phyloP scores from a whole-genome alignment of 2,888 invertebrate genomes.

The Pandemis heparana region DNA sequence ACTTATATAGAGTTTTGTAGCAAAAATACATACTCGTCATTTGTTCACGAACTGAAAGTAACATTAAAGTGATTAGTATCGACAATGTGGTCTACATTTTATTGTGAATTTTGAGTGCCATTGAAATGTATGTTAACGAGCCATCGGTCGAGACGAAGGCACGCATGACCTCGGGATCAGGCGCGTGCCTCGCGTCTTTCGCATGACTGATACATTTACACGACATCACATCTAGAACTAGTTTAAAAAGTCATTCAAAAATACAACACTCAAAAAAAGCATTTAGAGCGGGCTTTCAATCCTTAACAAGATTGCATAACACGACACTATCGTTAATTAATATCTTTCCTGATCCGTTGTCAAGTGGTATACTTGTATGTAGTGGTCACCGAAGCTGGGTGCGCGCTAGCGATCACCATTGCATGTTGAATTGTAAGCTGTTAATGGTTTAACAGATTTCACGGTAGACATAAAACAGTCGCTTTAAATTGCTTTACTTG shows the following conservation, averaged over 20 bases:
- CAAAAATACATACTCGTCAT: not conserved
- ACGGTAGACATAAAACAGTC: constrained; percentile 61
- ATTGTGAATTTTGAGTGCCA: constrained; percentile 57
- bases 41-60: constrained; percentile 2
- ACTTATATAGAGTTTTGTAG: not conserved
- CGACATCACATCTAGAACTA: constrained; percentile 46
- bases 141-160: constrained; percentile 60
- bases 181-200: constrained; percentile 59
- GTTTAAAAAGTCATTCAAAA: not conserved
- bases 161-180: constrained; percentile 70
- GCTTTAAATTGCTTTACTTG: constrained; percentile 59
- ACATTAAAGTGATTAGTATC: constrained; percentile 20
- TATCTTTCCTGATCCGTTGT: not conserved
- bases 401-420: constrained; percentile 32
- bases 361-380: not conserved
- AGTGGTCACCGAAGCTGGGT: constrained; percentile 43
- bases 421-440: constrained; percentile 63
- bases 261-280: not conserved
- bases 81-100: constrained; percentile 44
- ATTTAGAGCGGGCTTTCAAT: no score
- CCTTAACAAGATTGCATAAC: no score
- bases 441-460: constrained; percentile 70
- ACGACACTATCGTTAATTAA: no score
- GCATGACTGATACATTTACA: constrained; percentile 61
- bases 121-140: constrained; percentile 69